A percentile compares a stretch with the other conserved stretches of the same genome.
Conservation (phyloP, 2,888 invertebrate species). For the Caenorhabditis becei region DNA sequence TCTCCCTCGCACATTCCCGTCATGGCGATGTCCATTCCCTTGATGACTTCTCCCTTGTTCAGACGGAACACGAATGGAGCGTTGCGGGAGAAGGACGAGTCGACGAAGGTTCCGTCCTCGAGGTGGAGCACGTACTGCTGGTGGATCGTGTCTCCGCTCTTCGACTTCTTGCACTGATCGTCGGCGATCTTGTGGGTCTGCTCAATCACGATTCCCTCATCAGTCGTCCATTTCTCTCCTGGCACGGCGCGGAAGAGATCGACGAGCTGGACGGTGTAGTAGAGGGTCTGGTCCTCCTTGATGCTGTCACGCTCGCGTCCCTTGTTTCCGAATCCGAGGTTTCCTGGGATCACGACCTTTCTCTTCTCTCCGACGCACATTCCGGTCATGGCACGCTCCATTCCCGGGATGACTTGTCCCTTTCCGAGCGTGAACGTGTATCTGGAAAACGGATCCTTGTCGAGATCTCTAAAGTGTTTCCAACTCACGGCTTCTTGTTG, state of each 20-base stretch:
- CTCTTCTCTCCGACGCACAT: conserved; percentile 81
- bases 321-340: conserved; percentile 78
- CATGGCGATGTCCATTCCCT: conserved; percentile 80
- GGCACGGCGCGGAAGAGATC: conserved; percentile 80
- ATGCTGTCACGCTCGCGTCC: conserved; percentile 76
- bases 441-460: conserved; percentile 21
- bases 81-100: conserved; percentile 79
- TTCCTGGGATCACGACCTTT: conserved; percentile 80
- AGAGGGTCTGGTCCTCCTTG: conserved; percentile 77
- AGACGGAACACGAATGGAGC: conserved; percentile 80
- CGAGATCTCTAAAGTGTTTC: no score
- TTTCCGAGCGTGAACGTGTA: conserved; percentile 80
- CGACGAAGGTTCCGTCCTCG: conserved; percentile 81
- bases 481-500: conserved; percentile 80
- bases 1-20: conserved; percentile 81
- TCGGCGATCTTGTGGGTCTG: conserved; percentile 72
- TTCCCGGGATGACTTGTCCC: conserved; percentile 80
- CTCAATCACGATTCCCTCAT: conserved; percentile 72
- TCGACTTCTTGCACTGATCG: conserved; percentile 70
- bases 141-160: conserved; percentile 78
- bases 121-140: conserved; percentile 79
- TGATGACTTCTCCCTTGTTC: conserved; percentile 78
- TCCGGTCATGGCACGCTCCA: conserved; percentile 80
- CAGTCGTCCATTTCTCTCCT: conserved; percentile 79
- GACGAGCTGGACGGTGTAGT: conserved; percentile 81